Conservation (phyloP, 2,888 invertebrate genomes). For the Portevinia maculata region DNA sequence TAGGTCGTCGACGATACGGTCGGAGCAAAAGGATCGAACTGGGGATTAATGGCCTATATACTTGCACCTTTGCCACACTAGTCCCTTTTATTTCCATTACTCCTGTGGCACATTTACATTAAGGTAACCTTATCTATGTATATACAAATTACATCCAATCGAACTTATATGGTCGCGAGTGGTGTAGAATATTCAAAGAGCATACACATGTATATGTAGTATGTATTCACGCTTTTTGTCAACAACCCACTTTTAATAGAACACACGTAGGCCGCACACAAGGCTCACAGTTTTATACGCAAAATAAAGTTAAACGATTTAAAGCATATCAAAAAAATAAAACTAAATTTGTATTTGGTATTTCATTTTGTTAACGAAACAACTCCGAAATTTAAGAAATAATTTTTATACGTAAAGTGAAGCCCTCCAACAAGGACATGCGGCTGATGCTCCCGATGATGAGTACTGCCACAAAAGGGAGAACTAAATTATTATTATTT, state of each 20-base stretch:
- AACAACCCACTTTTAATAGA: constrained; percentile 6
- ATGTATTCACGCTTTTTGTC: not conserved
- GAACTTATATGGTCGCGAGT: constrained; percentile 6
- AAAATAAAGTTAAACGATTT: constrained; percentile 41
- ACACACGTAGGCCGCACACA: not conserved
- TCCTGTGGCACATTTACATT: constrained; percentile 11
- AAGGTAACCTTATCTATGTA: constrained; percentile 35
- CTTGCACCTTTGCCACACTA: constrained; percentile 11
- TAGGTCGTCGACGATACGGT: not conserved
- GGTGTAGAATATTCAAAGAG: constrained; percentile 6
- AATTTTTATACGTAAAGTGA: constrained; percentile 14
- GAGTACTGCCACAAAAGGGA: constrained; percentile 11
- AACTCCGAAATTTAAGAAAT: constrained; percentile 8
- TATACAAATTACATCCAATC: constrained; percentile 43
- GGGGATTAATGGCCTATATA: constrained; percentile 43
- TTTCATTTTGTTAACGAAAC: not conserved
- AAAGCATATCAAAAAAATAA: not conserved
- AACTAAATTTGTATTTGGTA: constrained; percentile 25
- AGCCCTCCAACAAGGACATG: not conserved
- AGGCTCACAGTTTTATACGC: constrained; percentile 6
- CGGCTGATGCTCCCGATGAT: not conserved
- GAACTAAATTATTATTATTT: constrained; percentile 23
- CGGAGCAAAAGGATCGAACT: constrained; percentile 12
- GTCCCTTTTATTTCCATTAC: constrained; percentile 8
- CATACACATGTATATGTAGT: not conserved